Conservation (phyloP, 2,113 vertebrate species). For the Zingel zingel region DNA sequence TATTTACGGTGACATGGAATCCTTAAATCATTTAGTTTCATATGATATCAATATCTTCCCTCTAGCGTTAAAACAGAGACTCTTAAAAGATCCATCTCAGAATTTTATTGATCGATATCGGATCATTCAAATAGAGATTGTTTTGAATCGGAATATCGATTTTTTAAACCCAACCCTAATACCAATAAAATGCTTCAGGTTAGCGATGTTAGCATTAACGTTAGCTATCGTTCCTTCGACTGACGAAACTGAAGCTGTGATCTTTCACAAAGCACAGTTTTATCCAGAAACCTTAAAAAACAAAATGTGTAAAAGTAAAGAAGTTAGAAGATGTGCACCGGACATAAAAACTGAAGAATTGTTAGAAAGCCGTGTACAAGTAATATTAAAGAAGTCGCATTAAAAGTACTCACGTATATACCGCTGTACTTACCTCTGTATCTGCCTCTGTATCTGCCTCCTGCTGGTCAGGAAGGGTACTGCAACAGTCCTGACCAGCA, state of each 20-base stretch:
- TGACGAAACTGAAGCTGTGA: neutral
- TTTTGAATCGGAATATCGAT: too few species aligned
- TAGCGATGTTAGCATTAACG: neutral
- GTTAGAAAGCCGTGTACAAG: neutral
- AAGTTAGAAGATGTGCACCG: neutral
- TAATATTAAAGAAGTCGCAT: neutral
- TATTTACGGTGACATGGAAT: too few species aligned
- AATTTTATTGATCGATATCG: too few species aligned
- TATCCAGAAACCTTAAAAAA: conserved; percentile 6
- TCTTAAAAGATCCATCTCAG: too few species aligned
- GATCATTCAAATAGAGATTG: too few species aligned
- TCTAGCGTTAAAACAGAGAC: too few species aligned
- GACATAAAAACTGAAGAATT: neutral
- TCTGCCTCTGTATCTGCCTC: neutral
- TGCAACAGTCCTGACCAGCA: neutral
- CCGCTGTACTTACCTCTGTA: neutral
- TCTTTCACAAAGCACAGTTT: neutral
- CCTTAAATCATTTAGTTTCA: too few species aligned
- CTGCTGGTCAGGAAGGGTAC: neutral
- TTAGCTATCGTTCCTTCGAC: neutral
- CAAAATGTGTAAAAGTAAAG: neutral
- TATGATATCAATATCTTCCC: too few species aligned
- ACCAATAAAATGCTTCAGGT: neutral
- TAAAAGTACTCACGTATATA: neutral
- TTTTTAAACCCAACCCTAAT: too few species aligned